Conservation (phyloP, 2,113 vertebrate genomes). For the Chelonoidis abingdonii region DNA sequence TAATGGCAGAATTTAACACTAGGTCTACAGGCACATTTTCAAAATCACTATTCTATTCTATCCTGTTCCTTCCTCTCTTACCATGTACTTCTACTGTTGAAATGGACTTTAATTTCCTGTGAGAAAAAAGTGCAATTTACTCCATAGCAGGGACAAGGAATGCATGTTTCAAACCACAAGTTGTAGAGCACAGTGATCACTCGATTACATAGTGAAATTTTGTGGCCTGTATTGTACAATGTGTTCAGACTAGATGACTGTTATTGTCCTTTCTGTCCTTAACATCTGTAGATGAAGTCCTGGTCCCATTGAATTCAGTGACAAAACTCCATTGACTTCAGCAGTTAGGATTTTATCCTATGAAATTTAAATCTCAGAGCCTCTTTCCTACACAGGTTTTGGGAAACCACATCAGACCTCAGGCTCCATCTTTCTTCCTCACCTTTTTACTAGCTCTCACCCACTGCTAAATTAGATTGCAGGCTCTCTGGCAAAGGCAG, state of each 20-base stretch:
- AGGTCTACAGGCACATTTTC: background rate
- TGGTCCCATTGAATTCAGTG: background rate
- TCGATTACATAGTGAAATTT: background rate
- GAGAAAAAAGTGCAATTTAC: background rate
- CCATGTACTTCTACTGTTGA: background rate
- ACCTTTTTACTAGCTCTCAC: background rate
- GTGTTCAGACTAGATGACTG: background rate
- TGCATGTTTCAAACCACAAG: background rate
- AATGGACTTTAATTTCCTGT: background rate
- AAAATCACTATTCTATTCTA: background rate
- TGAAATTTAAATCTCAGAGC: background rate
- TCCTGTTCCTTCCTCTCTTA: slow-evolving; percentile 21
- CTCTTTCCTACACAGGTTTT: background rate
- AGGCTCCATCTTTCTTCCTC: background rate
- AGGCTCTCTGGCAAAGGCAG: background rate
- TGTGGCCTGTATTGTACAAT: background rate
- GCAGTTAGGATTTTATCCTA: background rate
- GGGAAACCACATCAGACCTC: background rate
- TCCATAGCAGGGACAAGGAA: background rate
- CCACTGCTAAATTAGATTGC: background rate
- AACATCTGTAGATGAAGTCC: background rate
- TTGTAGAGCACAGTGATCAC: background rate
- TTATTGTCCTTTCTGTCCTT: background rate
- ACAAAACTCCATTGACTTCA: background rate
- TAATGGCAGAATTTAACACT: slow-evolving; percentile 14